Evolutionary conservation across 2,888 invertebrate species (phyloP).

Genomic region (Slavum lentiscoides): DNA sequence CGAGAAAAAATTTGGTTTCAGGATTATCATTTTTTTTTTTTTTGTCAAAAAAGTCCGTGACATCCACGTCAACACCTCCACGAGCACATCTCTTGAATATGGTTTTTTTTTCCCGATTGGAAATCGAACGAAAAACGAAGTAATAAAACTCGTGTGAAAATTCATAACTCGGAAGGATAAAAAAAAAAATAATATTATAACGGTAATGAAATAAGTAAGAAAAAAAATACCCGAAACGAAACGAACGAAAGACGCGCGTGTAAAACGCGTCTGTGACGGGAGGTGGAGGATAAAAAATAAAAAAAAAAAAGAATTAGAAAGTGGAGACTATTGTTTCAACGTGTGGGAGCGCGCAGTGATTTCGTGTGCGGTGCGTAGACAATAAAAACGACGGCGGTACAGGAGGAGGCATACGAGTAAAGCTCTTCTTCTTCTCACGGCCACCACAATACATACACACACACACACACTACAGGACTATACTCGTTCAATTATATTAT

Average conservation of each 20-base stretch:
- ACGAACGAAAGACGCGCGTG: not conserved
- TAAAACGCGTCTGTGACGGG: not conserved
- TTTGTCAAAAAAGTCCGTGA: too few relatives aligned
- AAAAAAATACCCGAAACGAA: not conserved
- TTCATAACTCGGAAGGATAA: not conserved
- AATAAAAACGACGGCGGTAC: slow-evolving; percentile 14
- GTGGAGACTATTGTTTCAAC: slow-evolving; percentile 44
- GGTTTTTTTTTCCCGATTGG: too few relatives aligned
- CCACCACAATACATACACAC: not conserved
- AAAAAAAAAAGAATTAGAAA: slow-evolving; percentile 37
- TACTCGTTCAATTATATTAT: slow-evolving; percentile 40
- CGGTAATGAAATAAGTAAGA: not conserved
- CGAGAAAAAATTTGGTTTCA: too few relatives aligned
- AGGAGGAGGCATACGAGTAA: slow-evolving; percentile 2
- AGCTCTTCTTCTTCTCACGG: slow-evolving; percentile 47
- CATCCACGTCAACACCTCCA: too few relatives aligned
- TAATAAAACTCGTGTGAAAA: not conserved
- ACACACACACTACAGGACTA: not conserved
- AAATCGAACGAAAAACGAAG: too few relatives aligned
- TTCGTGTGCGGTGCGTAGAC: not conserved
- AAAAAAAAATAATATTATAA: not conserved
- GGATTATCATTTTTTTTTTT: too few relatives aligned
- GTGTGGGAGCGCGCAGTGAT: slow-evolving; percentile 38
- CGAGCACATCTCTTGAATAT: too few relatives aligned
- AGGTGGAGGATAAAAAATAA: not conserved